Evolutionary conservation across 2,888 invertebrate species (phyloP).

Genomic region (Hirudinaria manillensis): DNA sequence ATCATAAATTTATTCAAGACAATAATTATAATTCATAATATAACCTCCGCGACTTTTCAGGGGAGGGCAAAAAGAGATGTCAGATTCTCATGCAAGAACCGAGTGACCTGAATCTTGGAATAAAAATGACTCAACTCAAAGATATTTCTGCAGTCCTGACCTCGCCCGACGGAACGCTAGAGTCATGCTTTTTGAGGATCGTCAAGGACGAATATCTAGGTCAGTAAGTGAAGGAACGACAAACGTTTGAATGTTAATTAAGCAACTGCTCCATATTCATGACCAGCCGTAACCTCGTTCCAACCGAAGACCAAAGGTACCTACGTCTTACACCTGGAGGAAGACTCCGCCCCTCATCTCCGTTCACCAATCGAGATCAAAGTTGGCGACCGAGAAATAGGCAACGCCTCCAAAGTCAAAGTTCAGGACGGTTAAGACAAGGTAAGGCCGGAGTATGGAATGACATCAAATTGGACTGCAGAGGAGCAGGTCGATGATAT

Average conservation of each 20-base stretch:
- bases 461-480: constrained; percentile 81
- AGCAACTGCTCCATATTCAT: too few relatives aligned
- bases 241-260: too few relatives aligned
- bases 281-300: constrained; percentile 74
- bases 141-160: neutral
- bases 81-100: constrained; percentile 11
- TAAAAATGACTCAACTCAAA: constrained; percentile 4
- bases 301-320: constrained; percentile 84
- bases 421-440: constrained; percentile 56
- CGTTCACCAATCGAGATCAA: constrained; percentile 93
- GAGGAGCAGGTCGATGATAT: constrained; percentile 68
- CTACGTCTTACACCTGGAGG: constrained; percentile 86
- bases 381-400: constrained; percentile 81
- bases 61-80: constrained; percentile 10
- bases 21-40: too few relatives aligned
- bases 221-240: neutral
- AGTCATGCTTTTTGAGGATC: neutral
- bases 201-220: constrained; percentile 10
- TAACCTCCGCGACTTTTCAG: too few relatives aligned
- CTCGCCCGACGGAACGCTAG: neutral
- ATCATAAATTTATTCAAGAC: too few relatives aligned
- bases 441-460: constrained; percentile 93
- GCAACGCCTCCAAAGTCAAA: constrained; percentile 88
- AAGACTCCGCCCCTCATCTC: constrained; percentile 83
- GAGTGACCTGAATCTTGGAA: neutral